Evolutionary conservation across 2,113 vertebrate genomes (phyloP).

Genomic region (Prietella phreatophila): DNA sequence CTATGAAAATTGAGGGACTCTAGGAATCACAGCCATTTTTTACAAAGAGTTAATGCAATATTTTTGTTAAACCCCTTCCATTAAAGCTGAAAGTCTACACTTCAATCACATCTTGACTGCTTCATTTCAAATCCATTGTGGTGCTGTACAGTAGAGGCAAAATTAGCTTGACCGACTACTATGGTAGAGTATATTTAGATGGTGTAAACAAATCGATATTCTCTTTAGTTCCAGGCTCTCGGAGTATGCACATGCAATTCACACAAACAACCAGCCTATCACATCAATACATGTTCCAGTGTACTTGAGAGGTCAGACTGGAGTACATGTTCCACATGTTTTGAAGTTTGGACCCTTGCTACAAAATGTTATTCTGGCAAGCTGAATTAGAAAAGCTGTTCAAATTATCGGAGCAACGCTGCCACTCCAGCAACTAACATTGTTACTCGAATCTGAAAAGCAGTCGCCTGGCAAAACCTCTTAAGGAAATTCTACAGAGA

Average conservation of each 20-base stretch:
- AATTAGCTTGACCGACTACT: too few species aligned
- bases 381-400: background rate
- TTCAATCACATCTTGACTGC: too few species aligned
- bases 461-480: background rate
- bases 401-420: background rate
- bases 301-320: background rate
- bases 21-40: too few species aligned
- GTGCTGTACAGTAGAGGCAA: too few species aligned
- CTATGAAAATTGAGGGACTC: too few species aligned
- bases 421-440: background rate
- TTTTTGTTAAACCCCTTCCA: too few species aligned
- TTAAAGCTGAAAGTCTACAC: too few species aligned
- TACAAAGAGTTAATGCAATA: too few species aligned
- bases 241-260: background rate
- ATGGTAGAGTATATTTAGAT: too few species aligned
- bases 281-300: background rate
- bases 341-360: slow-evolving; percentile 22
- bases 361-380: slow-evolving; percentile 2
- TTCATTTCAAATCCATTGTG: too few species aligned
- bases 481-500: too few species aligned
- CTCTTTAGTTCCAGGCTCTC: background rate
- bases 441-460: background rate
- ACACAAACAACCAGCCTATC: background rate
- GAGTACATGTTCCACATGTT: background rate
- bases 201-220: background rate